Percentiles rank a stretch among this genome's conserved stretches.
These are phyloP conservation scores for Zenarchopterus dispar DNA, from an alignment of 2,797 vertebrate species.

Conservation along the genomic window DNA sequence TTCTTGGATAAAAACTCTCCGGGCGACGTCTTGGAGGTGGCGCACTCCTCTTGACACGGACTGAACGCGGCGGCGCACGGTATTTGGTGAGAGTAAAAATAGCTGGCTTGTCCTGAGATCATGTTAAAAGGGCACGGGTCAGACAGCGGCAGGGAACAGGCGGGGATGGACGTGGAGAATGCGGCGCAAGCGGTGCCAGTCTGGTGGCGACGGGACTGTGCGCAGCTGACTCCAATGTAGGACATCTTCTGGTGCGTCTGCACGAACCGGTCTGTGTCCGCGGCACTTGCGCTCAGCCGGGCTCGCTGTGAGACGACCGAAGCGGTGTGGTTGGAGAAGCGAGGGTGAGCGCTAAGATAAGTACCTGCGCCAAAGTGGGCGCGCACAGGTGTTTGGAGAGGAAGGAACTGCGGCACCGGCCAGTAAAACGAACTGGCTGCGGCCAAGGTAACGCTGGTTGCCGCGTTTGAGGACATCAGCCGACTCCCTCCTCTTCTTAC, in stretches of 20 bases:
- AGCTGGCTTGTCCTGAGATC: slow-evolving; percentile 80
- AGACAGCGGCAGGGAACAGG: slow-evolving; percentile 67
- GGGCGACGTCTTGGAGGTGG: slow-evolving; percentile 42
- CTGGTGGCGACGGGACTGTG: slow-evolving; percentile 70
- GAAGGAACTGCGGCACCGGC: slow-evolving; percentile 78
- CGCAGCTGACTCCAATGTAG: slow-evolving; percentile 72
- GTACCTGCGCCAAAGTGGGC: slow-evolving; percentile 55
- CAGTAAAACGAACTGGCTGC: slow-evolving; percentile 80
- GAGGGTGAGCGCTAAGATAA: slow-evolving; percentile 57
- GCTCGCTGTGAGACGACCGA: slow-evolving; percentile 72
- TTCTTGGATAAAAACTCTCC: slow-evolving; percentile 63
- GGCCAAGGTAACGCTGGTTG: slow-evolving; percentile 72
- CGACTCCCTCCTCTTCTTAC: slow-evolving; percentile 70
- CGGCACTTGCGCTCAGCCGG: slow-evolving; percentile 38
- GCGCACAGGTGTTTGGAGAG: slow-evolving; percentile 68
- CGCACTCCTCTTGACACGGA: slow-evolving; percentile 63
- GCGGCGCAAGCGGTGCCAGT: slow-evolving; percentile 68
- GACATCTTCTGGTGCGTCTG: slow-evolving; percentile 71
- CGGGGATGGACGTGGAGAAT: slow-evolving; percentile 72
- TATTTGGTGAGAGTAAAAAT: slow-evolving; percentile 79
- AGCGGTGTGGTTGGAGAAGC: slow-evolving; percentile 65
- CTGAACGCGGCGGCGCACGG: slow-evolving; percentile 61
- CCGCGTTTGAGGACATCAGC: slow-evolving; percentile 57
- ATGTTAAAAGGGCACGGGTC: slow-evolving; percentile 76
- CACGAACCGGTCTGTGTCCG: slow-evolving; percentile 64